A percentile compares a stretch with the other conserved stretches of the same genome.
These are phyloP conservation scores for Sminthurinus aureus DNA, from an alignment of 2,888 invertebrate species.

Conservation along the genomic window DNA sequence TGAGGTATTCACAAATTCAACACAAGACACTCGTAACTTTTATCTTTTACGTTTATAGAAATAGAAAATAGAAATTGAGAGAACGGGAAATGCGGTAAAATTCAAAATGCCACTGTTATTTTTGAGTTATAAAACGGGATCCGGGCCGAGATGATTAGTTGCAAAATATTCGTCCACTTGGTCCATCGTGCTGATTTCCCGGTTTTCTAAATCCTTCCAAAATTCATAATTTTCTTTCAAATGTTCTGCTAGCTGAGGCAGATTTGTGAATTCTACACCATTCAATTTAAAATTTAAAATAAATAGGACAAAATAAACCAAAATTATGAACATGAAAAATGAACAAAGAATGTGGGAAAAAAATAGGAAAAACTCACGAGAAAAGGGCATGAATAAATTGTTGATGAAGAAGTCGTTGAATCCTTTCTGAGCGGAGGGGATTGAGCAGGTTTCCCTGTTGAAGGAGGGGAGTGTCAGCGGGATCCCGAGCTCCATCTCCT, in stretches of 20 bases:
- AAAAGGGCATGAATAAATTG: constrained; percentile 21
- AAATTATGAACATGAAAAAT: too few relatives aligned
- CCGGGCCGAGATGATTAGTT: neutral
- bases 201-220: neutral
- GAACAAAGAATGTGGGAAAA: too few relatives aligned
- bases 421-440: constrained; percentile 26
- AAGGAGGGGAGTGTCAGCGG: constrained; percentile 30
- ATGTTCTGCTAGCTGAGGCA: neutral
- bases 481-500: constrained; percentile 47
- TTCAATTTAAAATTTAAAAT: neutral
- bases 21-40: too few relatives aligned
- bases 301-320: too few relatives aligned
- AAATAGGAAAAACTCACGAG: constrained; percentile 22
- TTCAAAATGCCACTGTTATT: too few relatives aligned
- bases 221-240: neutral
- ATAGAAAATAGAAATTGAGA: too few relatives aligned
- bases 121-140: neutral
- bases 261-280: neutral
- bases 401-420: constrained; percentile 28
- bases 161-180: neutral
- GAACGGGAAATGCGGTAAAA: too few relatives aligned
- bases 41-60: too few relatives aligned
- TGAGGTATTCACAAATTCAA: too few relatives aligned
- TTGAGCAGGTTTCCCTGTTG: constrained; percentile 28
- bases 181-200: neutral